Percentiles rank a stretch among this genome's conserved stretches.
These are phyloP conservation scores for Rhabdomys pumilio DNA, from an alignment of 2,797 vertebrate genomes.

Conservation along the genomic window DNA sequence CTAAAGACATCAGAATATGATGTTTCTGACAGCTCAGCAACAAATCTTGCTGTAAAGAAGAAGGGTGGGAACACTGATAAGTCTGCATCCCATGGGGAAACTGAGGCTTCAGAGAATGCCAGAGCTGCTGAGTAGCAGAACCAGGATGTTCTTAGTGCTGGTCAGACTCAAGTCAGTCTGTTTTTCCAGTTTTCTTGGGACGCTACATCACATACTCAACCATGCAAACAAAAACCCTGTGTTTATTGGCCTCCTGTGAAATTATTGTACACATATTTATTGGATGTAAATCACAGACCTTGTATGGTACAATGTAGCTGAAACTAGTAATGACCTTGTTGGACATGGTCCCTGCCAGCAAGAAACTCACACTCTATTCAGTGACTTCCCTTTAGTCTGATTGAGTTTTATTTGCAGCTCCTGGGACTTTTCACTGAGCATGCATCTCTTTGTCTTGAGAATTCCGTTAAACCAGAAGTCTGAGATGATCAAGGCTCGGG, in stretches of 20 bases:
- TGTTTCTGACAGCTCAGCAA: not conserved
- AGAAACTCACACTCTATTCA: not conserved
- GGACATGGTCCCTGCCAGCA: not conserved
- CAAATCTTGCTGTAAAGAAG: not conserved
- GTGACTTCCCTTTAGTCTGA: not conserved
- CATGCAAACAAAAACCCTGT: not conserved
- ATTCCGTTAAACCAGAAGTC: slow-evolving; percentile 21
- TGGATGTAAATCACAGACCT: not conserved
- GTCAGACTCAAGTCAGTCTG: not conserved
- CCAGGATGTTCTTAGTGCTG: not conserved
- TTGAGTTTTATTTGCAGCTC: not conserved
- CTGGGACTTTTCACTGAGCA: not conserved
- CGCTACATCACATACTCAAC: not conserved
- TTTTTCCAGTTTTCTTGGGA: slow-evolving; percentile 5
- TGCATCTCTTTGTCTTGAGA: slow-evolving; percentile 11
- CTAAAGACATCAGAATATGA: not conserved
- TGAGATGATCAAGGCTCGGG: not conserved
- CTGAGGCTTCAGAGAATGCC: not conserved
- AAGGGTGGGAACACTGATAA: not conserved
- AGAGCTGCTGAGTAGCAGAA: not conserved
- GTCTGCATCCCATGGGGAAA: not conserved
- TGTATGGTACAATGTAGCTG: not conserved
- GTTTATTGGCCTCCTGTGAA: slow-evolving; percentile 23
- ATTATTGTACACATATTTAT: not conserved
- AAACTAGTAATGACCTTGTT: not conserved